phyloP scores from a whole-genome alignment of 2,797 vertebrate species.

The Rhinella marina region DNA sequence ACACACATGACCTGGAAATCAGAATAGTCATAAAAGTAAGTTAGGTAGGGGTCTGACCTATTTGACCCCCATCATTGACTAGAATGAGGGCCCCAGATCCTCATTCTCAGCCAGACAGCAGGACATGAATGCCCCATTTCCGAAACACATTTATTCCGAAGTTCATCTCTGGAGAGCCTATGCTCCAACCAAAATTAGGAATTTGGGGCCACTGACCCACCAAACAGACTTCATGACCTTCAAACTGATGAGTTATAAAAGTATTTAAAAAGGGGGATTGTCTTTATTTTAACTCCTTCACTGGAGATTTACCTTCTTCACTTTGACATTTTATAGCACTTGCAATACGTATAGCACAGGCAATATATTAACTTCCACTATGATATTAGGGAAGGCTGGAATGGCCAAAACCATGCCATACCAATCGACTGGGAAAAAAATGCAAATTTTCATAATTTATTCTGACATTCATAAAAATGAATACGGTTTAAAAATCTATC shows the following conservation, averaged over 20 bases:
- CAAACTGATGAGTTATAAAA: no score
- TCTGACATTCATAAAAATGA: background rate
- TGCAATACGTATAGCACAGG: background rate
- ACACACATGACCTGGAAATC: background rate
- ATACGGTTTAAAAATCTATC: slow-evolving; percentile 18
- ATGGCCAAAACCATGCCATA: background rate
- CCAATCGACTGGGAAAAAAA: background rate
- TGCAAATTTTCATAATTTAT: background rate
- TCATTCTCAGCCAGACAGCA: no score
- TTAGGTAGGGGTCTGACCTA: background rate
- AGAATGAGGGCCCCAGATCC: no score
- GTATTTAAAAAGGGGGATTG: no score
- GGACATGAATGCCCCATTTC: no score
- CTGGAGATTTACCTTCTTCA: background rate
- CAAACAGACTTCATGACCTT: no score
- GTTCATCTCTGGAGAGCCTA: no score
- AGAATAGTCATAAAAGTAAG: background rate
- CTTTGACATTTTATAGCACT: background rate
- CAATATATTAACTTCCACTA: background rate
- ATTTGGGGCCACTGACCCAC: no score
- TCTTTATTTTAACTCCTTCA: no score
- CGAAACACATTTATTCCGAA: no score
- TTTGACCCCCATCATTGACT: no score
- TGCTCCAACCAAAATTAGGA: no score
- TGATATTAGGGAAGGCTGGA: background rate